Conservation (phyloP, 2,797 vertebrate genomes). For the Vultur gryphus region DNA sequence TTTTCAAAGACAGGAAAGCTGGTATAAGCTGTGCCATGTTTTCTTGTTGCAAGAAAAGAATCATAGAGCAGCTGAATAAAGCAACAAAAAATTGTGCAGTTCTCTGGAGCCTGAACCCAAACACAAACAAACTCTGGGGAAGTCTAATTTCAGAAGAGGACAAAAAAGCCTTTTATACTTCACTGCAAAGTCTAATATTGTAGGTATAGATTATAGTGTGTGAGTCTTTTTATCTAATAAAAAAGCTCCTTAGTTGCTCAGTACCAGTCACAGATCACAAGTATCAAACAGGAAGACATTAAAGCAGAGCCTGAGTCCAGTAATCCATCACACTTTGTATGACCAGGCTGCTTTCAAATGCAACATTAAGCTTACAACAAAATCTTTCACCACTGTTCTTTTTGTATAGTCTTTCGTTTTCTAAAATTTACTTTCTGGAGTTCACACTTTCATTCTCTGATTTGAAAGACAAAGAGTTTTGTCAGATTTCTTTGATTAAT, state of each 20-base stretch:
- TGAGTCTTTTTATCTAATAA: background rate
- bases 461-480: background rate
- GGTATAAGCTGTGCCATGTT: background rate
- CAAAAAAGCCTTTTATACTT: background rate
- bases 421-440: background rate
- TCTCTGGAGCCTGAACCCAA: background rate
- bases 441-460: background rate
- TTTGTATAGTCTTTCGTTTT: background rate
- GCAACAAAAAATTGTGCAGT: background rate
- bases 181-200: background rate
- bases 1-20: background rate
- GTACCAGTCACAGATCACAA: background rate
- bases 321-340: conserved; percentile 4
- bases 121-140: background rate
- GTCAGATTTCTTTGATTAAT: background rate
- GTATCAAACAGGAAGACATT: conserved; percentile 1
- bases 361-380: background rate
- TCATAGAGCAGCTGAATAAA: background rate
- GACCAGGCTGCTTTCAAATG: background rate
- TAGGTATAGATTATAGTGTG: background rate
- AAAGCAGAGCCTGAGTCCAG: background rate
- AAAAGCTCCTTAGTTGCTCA: background rate
- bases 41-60: background rate
- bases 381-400: background rate
- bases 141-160: background rate